Conservation (phyloP, 1,140 invertebrate genomes). For the Brachionus plicatilis region DNA sequence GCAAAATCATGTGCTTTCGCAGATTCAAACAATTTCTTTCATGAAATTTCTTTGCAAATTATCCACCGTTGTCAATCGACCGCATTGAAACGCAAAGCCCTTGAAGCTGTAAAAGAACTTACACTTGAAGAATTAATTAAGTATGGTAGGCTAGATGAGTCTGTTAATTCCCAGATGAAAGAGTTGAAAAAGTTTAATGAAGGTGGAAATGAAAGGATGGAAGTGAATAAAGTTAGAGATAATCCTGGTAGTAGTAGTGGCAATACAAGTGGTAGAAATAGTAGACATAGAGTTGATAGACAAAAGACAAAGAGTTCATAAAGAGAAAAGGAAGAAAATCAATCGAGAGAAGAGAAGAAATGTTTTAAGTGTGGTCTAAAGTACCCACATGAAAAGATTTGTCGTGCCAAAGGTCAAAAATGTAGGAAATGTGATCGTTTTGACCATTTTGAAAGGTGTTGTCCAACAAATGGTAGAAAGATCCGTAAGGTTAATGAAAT, state of each 20-base stretch:
- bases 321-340: background rate
- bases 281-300: background rate
- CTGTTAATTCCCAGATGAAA: background rate
- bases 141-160: background rate
- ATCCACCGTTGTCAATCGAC: conserved; percentile 2
- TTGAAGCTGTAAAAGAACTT: conserved; percentile 4
- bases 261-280: background rate
- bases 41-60: background rate
- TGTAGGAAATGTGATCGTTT: background rate
- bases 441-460: background rate
- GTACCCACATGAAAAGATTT: background rate
- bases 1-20: background rate
- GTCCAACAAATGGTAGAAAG: background rate
- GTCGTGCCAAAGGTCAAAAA: background rate
- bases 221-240: background rate
- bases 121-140: background rate
- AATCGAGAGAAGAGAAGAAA: background rate
- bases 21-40: background rate
- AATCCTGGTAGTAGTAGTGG: background rate
- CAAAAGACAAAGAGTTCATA: background rate
- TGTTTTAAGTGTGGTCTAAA: background rate
- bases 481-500: background rate
- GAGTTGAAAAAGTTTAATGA: background rate
- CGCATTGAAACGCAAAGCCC: background rate
- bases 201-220: background rate